phyloP scores from a whole-genome alignment of 2,888 invertebrate species.

The Agrochola litura region DNA sequence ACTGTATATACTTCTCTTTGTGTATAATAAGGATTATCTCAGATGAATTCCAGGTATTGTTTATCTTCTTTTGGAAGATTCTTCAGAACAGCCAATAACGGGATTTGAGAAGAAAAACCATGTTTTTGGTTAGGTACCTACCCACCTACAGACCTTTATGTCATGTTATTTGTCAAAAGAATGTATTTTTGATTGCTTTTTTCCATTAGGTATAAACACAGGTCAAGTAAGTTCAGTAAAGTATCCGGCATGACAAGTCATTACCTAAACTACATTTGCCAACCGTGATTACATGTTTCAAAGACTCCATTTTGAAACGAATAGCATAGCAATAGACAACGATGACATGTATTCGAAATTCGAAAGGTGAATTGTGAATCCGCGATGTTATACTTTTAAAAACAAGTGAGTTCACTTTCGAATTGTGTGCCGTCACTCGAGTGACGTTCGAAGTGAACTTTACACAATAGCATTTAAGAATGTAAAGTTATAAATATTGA shows the following conservation, averaged over 20 bases:
- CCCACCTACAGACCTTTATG: neutral
- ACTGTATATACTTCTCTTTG: neutral
- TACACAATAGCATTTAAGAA: neutral
- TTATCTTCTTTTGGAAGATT: neutral
- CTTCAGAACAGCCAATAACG: neutral
- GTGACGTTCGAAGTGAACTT: neutral
- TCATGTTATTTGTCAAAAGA: neutral
- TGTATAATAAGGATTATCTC: neutral
- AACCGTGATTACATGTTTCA: neutral
- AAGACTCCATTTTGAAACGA: neutral
- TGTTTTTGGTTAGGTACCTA: neutral
- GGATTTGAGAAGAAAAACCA: neutral
- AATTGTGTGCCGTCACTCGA: neutral
- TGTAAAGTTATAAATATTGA: neutral
- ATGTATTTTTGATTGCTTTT: neutral
- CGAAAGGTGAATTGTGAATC: neutral
- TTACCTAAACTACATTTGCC: neutral
- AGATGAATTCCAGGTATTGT: neutral
- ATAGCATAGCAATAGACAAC: neutral
- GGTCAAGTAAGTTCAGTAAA: neutral
- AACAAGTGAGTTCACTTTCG: neutral
- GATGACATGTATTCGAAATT: neutral
- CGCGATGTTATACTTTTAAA: neutral
- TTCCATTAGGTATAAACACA: neutral
- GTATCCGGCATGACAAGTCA: neutral